Percentiles rank a stretch among this genome's conserved stretches.
Conservation (phyloP, 1,140 invertebrate species). For the Papilio dardanus region DNA sequence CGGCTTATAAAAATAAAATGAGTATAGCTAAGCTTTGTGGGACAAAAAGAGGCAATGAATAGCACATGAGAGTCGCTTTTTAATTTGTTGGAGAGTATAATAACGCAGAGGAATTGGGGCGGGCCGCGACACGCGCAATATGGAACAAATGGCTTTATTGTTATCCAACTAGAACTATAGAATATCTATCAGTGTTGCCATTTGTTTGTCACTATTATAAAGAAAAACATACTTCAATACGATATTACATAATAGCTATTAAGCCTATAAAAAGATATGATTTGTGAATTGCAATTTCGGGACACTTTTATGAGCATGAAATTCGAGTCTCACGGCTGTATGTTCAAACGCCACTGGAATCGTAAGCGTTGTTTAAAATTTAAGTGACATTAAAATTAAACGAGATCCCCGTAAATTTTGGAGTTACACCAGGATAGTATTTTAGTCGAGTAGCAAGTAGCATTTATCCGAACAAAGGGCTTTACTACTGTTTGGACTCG, state of each 20-base stretch:
- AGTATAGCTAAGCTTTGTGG: neutral
- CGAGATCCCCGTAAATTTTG: too few relatives aligned
- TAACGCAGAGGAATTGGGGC: neutral
- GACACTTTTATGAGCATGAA: neutral
- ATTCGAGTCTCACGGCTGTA: too few relatives aligned
- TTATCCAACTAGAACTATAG: neutral
- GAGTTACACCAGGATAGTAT: too few relatives aligned
- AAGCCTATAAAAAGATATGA: too few relatives aligned
- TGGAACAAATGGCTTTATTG: slow-evolving; percentile 20
- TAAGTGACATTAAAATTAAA: too few relatives aligned
- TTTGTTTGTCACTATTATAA: neutral
- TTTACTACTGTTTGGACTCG: too few relatives aligned
- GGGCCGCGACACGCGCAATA: slow-evolving; percentile 1
- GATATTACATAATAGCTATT: neutral
- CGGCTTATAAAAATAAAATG: slow-evolving; percentile 6
- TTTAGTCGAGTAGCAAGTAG: too few relatives aligned
- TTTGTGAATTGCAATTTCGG: neutral
- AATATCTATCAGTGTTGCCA: neutral
- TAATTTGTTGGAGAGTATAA: slow-evolving; percentile 18
- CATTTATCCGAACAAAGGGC: too few relatives aligned
- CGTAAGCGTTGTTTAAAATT: too few relatives aligned
- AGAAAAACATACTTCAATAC: neutral
- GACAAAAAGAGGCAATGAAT: slow-evolving; percentile 28
- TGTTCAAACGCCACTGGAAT: too few relatives aligned
- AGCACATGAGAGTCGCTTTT: slow-evolving; percentile 24